phyloP scores from a whole-genome alignment of 2,797 vertebrate genomes.

The Selene dorsalis region DNA sequence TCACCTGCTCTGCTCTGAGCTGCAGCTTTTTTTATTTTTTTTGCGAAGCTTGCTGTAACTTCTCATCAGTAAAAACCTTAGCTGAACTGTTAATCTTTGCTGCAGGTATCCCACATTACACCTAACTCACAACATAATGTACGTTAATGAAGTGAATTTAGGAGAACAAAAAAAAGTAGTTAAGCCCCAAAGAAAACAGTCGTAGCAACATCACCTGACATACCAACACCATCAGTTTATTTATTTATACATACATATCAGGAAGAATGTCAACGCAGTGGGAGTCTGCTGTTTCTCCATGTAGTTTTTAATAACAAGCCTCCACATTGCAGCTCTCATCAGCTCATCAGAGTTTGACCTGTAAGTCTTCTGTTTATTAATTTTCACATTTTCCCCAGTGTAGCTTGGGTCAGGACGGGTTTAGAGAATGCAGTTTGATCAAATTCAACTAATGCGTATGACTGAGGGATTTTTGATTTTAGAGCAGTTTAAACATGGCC shows the following conservation, averaged over 20 bases:
- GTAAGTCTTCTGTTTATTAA: too few species aligned
- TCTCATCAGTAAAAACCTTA: neutral
- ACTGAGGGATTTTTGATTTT: neutral
- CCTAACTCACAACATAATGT: neutral
- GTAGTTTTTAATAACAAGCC: neutral
- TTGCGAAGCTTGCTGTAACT: neutral
- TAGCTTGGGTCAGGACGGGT: neutral
- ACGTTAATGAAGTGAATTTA: neutral
- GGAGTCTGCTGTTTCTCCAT: neutral
- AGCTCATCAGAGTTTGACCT: neutral
- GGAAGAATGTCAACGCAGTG: too few species aligned
- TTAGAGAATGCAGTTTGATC: neutral
- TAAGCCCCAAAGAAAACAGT: too few species aligned
- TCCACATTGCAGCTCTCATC: neutral
- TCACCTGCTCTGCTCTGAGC: neutral
- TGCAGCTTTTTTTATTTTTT: neutral
- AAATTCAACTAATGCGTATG: neutral
- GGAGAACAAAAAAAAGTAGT: neutral
- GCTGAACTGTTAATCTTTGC: neutral
- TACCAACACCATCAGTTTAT: too few species aligned
- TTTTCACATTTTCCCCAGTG: neutral
- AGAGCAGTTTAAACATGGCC: neutral
- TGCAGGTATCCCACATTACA: neutral
- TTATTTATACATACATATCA: too few species aligned
- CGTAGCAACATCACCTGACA: too few species aligned